Base-by-base conservation (phyloP, 1,140 invertebrate genomes). In the Globodera rostochiensis region DNA sequence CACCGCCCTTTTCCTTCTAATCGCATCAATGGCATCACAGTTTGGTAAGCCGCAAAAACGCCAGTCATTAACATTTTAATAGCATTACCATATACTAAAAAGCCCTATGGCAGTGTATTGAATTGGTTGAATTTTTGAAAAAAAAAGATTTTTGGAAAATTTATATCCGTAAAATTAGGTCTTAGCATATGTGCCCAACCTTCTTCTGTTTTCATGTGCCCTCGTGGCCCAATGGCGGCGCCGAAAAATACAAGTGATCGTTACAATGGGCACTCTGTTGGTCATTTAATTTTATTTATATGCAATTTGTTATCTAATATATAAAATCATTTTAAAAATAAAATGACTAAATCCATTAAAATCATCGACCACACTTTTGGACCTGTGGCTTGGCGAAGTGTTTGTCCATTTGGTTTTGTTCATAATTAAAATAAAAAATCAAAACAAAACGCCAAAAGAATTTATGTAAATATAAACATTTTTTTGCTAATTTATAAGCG, bases 141-240 rank as follows among this genome's bases (percentile, higher is more conserved):
- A 36, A 36, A 36, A 36, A 36, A 36, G 25, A n/a, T n/a, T 36
- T 36, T 36, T 36, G 0, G 0, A 2, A 36, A 36, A 36, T 36
- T 36, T 36, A 36, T 36, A 36, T 36, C 25, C 25, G 25, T 36
- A 36, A 36, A 15, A 60, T 60, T 60, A 60, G 57, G 57, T 60
- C 57, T 60, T 15, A 60, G 71, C 76, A 9, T 86, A 82, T 70
- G n/a, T 87, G 21, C 85, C 85, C 45, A 79, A 79, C 15, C 60
- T 86, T 46, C 36, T 86, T 21, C 75, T 86, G 46, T 86, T 86
- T 77, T 47, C 64, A 60, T 74, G 79, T 60, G 79, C 74, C 45
- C 60, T 87, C n/a, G 83, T 87, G 84, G 79, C 86, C 53, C 85
- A 86, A 85, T 86, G 82, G 83, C 88, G 84, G 66, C 73, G 85